These are phyloP conservation scores for Triplophysa bombifrons DNA, from an alignment of 2,797 vertebrate genomes.

Conservation along the genomic window DNA sequence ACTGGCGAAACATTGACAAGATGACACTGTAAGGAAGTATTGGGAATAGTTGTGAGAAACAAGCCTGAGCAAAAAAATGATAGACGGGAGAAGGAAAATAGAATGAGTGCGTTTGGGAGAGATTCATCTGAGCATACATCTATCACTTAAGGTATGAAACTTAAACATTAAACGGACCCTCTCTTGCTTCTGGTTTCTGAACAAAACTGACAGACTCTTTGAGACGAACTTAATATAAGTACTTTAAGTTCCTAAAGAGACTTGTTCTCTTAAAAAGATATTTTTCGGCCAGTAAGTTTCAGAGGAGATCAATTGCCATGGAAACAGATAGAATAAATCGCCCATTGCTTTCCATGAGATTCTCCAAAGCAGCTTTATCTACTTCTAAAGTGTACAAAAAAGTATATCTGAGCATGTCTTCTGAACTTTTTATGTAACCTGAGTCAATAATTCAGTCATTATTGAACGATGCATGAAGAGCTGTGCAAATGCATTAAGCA, in stretches of 20 bases:
- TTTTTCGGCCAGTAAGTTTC: constrained; percentile 14
- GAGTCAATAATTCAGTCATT: neutral
- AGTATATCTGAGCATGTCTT: neutral
- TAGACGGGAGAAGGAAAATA: constrained; percentile 2
- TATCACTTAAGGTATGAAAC: constrained; percentile 47
- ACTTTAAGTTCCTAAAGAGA: constrained; percentile 5
- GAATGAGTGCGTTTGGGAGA: neutral
- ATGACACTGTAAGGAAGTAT: constrained; percentile 27
- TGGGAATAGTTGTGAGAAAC: constrained; percentile 30
- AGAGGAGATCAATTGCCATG: constrained; percentile 33
- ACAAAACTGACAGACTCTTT: constrained; percentile 23
- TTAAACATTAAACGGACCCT: constrained; percentile 20
- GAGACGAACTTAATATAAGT: constrained; percentile 13
- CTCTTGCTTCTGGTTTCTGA: constrained; percentile 30
- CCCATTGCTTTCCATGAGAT: constrained; percentile 9
- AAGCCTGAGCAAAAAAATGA: constrained; percentile 11
- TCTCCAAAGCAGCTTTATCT: neutral
- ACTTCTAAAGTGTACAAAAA: neutral
- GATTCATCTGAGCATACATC: constrained; percentile 25
- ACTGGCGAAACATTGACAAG: constrained; percentile 24
- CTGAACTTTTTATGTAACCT: constrained; percentile 2
- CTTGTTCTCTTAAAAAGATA: constrained; percentile 1
- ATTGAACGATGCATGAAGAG: neutral
- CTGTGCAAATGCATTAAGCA: neutral
- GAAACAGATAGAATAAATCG: constrained; percentile 21